Evolutionary conservation across 2,113 vertebrate species (phyloP), one percentile per base, ranked within the genome.

Genomic region (Paraplagusia blochii): DNA sequence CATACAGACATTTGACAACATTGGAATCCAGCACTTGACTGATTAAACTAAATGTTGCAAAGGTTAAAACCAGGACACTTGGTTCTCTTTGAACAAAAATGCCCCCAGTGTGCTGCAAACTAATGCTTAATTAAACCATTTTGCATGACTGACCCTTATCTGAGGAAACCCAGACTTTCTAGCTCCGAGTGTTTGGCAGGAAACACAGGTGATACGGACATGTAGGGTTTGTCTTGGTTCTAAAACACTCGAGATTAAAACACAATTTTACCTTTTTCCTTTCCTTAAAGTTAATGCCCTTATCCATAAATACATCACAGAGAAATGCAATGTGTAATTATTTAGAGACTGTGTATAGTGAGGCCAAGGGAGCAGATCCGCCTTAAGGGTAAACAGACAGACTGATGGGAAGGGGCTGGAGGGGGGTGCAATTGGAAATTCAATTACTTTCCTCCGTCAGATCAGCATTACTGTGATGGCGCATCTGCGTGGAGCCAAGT

Each of bases 381-480:
- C 47, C 55, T 22, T 40, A 50, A 1, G 14, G 53, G 48, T 7
- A 17, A 33, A 44, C 46, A 51, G 52, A 50, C 53, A 29, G 22
- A 29, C 22, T 29, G 22, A 29, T 29, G 22, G 22, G 22, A 29
- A 9, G 15, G 46, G 48, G 3, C 1, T 5, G 45, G 29, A 55
- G 49, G 7, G 22, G 10, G 15, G 35, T 1, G 51, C 40, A 80
- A 75, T 50, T 61, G 70, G 48, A 83, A 79, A 76, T 83, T 72
- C 76, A 80, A 80, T 86, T 66, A 69, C 38, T 54, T 60, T 35
- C 34, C 55, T 72, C 52, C 58, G 57, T 50, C 43, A 49, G 63
- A 51, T 63, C 48, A 36, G 45, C 18, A 8, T 63, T 76, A 57
- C 75, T 69, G 45, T 53, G 53, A 57, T 46, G 38, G 56, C 12